Base-by-base conservation (phyloP, 2,797 vertebrate species). In the Sebastes matsubarae region DNA sequence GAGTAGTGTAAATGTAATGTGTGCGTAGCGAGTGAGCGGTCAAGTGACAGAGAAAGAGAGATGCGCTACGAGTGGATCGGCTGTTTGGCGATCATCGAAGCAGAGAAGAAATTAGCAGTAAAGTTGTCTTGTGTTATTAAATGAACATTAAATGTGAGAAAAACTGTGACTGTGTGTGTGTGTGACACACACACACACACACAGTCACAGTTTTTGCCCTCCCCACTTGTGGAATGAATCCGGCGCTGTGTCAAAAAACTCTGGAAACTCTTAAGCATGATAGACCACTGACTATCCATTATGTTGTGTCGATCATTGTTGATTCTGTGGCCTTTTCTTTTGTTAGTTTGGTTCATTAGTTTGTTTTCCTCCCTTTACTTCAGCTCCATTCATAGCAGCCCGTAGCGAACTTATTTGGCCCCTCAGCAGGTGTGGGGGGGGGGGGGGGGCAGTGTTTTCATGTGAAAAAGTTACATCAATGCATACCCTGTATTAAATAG, bases 391-490 rank as follows among this genome's bases (percentile, higher is more conserved):
- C 59, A 32, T 22, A 72, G 58, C 20, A 54, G 22, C 55, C 29
- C 29, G 10, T 14, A 4, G 8, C 36, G 16, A 67, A 52, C 64
- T 9, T 55, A 54, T 68, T 38, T 29, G 18, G 52, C 36, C 14
- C 8, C 67, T 68, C 72, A 66, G 68, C 80, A n/a, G 54, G 54
- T 9, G 6, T 3, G 16, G 0, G 6, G 13, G 30, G 30, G 4
- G 8, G 16, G 11, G 36, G 30, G 52, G 32, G 9, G 22, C 65
- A 68, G 20, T 18, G 25, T 25, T 60, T 68, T 72, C 46, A 52
- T 59, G 11, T 64, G 58, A 18, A 75, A 71, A 68, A 64, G 34
- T 18, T 18, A 8, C 36, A 72, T 80, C 68, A 76, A 58, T 72
- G 11, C 22, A 65, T 63, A 11, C 5, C 61, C 38, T 66, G 34